Percentiles rank a stretch among this genome's conserved stretches.
phyloP scores from a whole-genome alignment of 2,888 invertebrate species.

The Thumatha senex region DNA sequence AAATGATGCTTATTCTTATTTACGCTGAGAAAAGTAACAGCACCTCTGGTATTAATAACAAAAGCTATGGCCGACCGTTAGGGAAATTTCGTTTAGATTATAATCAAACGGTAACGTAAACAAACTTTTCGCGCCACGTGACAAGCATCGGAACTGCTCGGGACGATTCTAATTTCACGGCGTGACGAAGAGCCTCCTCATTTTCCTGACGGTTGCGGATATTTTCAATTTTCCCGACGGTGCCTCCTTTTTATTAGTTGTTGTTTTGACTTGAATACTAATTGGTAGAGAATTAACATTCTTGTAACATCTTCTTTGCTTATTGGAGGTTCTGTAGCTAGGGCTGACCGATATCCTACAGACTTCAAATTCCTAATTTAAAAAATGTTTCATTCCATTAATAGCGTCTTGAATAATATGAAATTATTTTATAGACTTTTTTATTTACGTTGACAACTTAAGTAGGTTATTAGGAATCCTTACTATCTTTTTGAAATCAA shows the following conservation, averaged over 20 bases:
- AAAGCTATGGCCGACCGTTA: constrained; percentile 50
- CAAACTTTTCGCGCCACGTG: constrained; percentile 73
- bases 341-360: constrained; percentile 7
- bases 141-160: constrained; percentile 59
- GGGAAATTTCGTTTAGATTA: constrained; percentile 59
- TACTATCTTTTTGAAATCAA: no score
- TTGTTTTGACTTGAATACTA: constrained; percentile 80
- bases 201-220: constrained; percentile 80
- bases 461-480: no score
- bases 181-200: constrained; percentile 74
- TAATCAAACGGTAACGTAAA: constrained; percentile 76
- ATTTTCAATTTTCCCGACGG: constrained; percentile 81
- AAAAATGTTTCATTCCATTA: no score
- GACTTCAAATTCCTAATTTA: no score
- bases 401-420: no score
- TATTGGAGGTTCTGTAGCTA: constrained; percentile 43
- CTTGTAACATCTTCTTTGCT: constrained; percentile 57
- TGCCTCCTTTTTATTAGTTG: constrained; percentile 79
- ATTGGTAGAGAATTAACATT: constrained; percentile 69
- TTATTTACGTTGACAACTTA: no score
- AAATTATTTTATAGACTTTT: no score
- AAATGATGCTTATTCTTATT: constrained; percentile 40
- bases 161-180: constrained; percentile 73
- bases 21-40: constrained; percentile 30
- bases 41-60: constrained; percentile 40